Conservation (phyloP, 2,888 invertebrate species). For the Meliscaeva auricollis region DNA sequence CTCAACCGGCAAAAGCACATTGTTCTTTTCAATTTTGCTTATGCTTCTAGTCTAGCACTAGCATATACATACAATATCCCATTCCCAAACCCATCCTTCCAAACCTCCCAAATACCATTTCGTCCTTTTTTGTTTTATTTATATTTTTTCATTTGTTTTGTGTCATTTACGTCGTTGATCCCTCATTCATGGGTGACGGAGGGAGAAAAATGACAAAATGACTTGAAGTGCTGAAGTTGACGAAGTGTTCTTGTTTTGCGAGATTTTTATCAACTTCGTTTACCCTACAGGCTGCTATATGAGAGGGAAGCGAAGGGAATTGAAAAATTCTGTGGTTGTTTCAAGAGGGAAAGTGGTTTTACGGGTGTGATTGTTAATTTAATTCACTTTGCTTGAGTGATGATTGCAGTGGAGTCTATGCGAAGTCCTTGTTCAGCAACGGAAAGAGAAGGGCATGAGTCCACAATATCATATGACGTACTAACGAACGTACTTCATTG, state of each 20-base stretch:
- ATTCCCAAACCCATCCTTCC: background rate
- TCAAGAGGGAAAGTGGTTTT: background rate
- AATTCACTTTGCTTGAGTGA: slow-evolving; percentile 73
- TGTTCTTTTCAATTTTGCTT: slow-evolving; percentile 71
- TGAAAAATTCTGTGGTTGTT: slow-evolving; percentile 31
- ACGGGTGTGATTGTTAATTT: slow-evolving; percentile 67
- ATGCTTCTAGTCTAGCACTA: background rate
- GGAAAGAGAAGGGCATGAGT: slow-evolving; percentile 8
- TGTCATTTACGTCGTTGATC: slow-evolving; percentile 67
- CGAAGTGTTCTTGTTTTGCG: slow-evolving; percentile 63
- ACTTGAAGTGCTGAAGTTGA: slow-evolving; percentile 73
- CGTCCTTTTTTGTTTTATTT: slow-evolving; percentile 34
- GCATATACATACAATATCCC: background rate
- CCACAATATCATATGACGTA: slow-evolving; percentile 55
- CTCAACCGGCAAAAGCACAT: slow-evolving; percentile 33
- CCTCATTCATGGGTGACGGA: slow-evolving; percentile 37
- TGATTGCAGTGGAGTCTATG: slow-evolving; percentile 49
- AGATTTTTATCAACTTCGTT: slow-evolving; percentile 66
- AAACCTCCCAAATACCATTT: background rate
- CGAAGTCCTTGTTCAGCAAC: background rate
- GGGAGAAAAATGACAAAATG: slow-evolving; percentile 51
- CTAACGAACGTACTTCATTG: background rate
- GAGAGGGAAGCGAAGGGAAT: slow-evolving; percentile 5
- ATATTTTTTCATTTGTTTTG: slow-evolving; percentile 50
- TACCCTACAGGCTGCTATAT: background rate